Evolutionary conservation across 2,888 invertebrate genomes (phyloP).

Genomic region (Trichogramma dendrolimi): DNA sequence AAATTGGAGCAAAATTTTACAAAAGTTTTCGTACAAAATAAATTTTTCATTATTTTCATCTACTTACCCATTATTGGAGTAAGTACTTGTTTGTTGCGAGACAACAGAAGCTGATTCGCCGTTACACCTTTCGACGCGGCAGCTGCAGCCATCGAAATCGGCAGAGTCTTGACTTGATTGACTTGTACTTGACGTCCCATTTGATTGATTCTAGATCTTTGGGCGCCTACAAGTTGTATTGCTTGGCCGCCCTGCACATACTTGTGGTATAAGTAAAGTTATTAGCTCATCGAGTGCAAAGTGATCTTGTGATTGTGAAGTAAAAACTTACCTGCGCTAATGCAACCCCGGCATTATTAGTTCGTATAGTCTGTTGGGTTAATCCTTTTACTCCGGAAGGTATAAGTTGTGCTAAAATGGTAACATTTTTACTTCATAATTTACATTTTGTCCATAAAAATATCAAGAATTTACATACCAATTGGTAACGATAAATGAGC

Average conservation of each 20-base stretch:
- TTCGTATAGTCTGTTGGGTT: constrained; percentile 49
- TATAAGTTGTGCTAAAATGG: constrained; percentile 48
- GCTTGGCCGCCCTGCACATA: constrained; percentile 43
- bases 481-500: constrained; percentile 51
- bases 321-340: constrained; percentile 40
- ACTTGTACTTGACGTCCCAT: constrained; percentile 48
- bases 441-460: not conserved
- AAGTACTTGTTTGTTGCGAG: constrained; percentile 50
- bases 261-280: not conserved
- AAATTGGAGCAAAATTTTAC: not conserved
- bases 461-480: constrained; percentile 35
- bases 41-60: not conserved
- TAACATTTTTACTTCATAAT: not conserved
- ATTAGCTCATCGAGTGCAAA: not conserved
- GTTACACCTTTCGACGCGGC: constrained; percentile 45
- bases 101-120: constrained; percentile 48
- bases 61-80: constrained; percentile 49
- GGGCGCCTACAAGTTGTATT: constrained; percentile 50
- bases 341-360: constrained; percentile 44
- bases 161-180: constrained; percentile 46
- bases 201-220: constrained; percentile 49
- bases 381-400: constrained; percentile 49
- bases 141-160: constrained; percentile 48
- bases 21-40: not conserved
- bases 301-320: not conserved